Conservation (phyloP, 2,888 invertebrate species). For the Ichneumoninae sp. region DNA sequence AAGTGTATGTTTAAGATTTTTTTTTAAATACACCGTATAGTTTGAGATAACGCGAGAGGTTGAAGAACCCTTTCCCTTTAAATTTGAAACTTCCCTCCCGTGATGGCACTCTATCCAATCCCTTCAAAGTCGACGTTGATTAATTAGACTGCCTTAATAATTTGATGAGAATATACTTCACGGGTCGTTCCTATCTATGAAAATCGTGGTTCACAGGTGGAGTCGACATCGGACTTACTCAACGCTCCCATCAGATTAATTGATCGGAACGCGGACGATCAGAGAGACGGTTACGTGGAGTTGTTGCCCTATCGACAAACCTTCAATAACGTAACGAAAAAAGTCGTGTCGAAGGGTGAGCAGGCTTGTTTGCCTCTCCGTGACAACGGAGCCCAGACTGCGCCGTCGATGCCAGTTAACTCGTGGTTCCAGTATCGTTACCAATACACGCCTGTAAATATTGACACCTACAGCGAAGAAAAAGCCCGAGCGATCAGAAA, state of each 20-base stretch:
- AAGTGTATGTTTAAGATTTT: not conserved
- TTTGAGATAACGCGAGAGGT: not conserved
- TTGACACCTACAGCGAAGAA: slow-evolving; percentile 75
- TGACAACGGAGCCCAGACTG: slow-evolving; percentile 88
- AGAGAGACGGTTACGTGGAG: slow-evolving; percentile 90
- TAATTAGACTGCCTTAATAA: slow-evolving; percentile 3
- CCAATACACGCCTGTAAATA: slow-evolving; percentile 74
- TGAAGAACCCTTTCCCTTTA: not conserved
- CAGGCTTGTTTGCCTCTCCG: slow-evolving; percentile 86
- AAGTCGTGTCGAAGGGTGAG: slow-evolving; percentile 86
- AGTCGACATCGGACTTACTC: slow-evolving; percentile 71
- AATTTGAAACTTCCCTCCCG: not conserved
- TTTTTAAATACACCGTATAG: not conserved
- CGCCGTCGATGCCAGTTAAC: slow-evolving; percentile 88
- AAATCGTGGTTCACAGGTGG: slow-evolving; percentile 66
- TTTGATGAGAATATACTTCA: slow-evolving; percentile 24
- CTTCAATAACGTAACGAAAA: slow-evolving; percentile 86
- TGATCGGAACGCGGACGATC: slow-evolving; percentile 86
- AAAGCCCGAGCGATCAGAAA: slow-evolving; percentile 76
- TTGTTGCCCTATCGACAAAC: slow-evolving; percentile 86
- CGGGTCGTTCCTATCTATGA: not conserved
- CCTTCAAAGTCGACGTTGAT: slow-evolving; percentile 11
- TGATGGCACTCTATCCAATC: not conserved
- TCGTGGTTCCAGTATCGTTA: slow-evolving; percentile 89
- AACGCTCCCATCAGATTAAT: slow-evolving; percentile 84